Conservation (phyloP, 2,888 invertebrate genomes). For the Agrotis exclamationis region DNA sequence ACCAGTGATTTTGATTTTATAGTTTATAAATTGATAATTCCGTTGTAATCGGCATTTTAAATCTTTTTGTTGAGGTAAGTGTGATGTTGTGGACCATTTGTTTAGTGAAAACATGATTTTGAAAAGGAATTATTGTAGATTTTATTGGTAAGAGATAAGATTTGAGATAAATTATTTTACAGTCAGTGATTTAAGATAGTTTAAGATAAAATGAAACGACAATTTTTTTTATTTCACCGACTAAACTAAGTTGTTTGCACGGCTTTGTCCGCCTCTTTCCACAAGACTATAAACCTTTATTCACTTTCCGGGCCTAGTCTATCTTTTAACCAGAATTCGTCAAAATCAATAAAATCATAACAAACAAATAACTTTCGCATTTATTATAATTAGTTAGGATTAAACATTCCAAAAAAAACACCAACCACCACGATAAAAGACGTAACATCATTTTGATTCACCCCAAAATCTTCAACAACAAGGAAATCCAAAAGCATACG, state of each 20-base stretch:
- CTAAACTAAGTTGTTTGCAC: no score
- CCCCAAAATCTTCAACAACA: slow-evolving; percentile 54
- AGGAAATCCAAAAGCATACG: slow-evolving; percentile 66
- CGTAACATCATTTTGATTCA: neutral
- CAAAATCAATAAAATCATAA: no score
- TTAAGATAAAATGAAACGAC: neutral
- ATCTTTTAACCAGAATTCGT: no score
- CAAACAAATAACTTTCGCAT: no score
- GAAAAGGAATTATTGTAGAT: slow-evolving; percentile 16
- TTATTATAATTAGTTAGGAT: no score
- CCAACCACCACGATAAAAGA: neutral
- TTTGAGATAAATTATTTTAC: neutral
- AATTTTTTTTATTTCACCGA: neutral
- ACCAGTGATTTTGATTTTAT: slow-evolving; percentile 59
- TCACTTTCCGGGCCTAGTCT: no score
- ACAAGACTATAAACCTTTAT: no score
- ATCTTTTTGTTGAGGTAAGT: slow-evolving; percentile 48
- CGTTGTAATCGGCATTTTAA: slow-evolving; percentile 49
- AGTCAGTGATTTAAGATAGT: neutral
- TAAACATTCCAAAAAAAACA: neutral
- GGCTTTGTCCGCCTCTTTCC: no score
- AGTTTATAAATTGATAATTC: slow-evolving; percentile 56
- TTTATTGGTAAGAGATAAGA: slow-evolving; percentile 5
- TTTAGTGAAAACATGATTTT: slow-evolving; percentile 27
- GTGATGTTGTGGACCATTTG: slow-evolving; percentile 31